Base-by-base conservation (phyloP, 1,140 invertebrate genomes). In the Eufriesea mexicana region DNA sequence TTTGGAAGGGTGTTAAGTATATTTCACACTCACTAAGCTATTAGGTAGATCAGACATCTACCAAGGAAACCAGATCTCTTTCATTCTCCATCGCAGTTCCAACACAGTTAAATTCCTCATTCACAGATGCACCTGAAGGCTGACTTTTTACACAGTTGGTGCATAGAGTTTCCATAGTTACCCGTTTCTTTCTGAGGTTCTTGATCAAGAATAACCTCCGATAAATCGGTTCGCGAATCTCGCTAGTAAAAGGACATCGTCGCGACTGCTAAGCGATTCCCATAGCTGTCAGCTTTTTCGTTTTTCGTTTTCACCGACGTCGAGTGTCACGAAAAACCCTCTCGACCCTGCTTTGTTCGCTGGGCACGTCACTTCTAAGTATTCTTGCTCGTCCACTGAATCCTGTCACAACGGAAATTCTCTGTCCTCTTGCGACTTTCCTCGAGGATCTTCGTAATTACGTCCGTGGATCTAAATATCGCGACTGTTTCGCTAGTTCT, bases 211-310 rank as follows among this genome's bases (percentile, higher is more conserved):
- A 61, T 61, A 20, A 23, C 18, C 62, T 42, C 45, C 54, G 62
- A 84, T 81, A 84, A 81, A 81, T 84, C 79, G 78, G 75, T 67
- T 81, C 47, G 79, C 66, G 42, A 76, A 61, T 85, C 84, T 47
- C 73, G 59, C 59, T 35, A 68, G 79, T 51, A 59, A 82, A 71
- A 62, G 42, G 35, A 70, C 76, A 47, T 25, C 49, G 14, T 64
- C 25, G 67, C 28, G 28, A n/a, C n/a, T 61, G 70, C 23, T 57
- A 42, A 57, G 35, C 51, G 54, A 18, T 73, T 73, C 71, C 71
- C 71, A 73, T 51, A 35, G 2, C 49, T 54, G 25, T 20, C 49
- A 54, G 4, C 16, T 45, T 73, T 45, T 57, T 73, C 54, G 12
- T 57, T 73, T 45, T 73, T 45, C 54, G 25, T 57, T 42, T 35